These are phyloP conservation scores for Neoascia interrupta DNA, from an alignment of 2,888 invertebrate species.

Conservation along the genomic window DNA sequence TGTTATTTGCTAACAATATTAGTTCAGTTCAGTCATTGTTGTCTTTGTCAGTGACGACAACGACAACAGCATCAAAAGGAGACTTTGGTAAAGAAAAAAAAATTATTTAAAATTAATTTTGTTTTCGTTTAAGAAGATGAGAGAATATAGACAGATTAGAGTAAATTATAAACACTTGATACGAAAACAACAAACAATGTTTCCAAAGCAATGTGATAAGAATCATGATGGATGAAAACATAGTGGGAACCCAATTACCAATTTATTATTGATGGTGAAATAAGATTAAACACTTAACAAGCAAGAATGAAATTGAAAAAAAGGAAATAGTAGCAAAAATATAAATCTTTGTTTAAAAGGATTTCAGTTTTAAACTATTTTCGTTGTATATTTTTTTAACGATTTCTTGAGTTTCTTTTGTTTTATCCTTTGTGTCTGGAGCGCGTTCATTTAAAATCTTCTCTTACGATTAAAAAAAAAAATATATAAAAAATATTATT, in stretches of 20 bases:
- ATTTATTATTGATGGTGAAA: constrained; percentile 5
- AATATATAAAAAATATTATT: neutral
- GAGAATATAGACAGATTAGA: constrained; percentile 63
- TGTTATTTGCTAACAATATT: constrained; percentile 7
- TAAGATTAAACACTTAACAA: neutral
- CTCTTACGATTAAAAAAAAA: constrained; percentile 20
- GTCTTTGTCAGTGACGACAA: constrained; percentile 12
- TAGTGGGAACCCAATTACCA: constrained; percentile 4
- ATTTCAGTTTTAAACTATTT: constrained; percentile 33
- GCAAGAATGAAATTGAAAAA: neutral
- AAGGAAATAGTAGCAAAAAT: constrained; percentile 8
- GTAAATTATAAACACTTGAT: constrained; percentile 40
- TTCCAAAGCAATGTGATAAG: constrained; percentile 61
- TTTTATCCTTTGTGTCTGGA: constrained; percentile 31
- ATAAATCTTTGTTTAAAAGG: constrained; percentile 20
- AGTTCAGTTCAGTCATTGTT: constrained; percentile 26
- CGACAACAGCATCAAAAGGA: constrained; percentile 1
- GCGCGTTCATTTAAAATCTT: constrained; percentile 45
- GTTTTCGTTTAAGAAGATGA: constrained; percentile 69
- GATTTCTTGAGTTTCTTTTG: constrained; percentile 24
- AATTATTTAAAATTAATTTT: too few species aligned
- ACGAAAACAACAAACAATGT: constrained; percentile 44
- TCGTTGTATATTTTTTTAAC: constrained; percentile 6
- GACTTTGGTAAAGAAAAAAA: constrained; percentile 55
- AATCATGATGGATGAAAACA: constrained; percentile 17